A percentile compares a stretch with the other conserved stretches of the same genome.
phyloP scores from a whole-genome alignment of 2,113 vertebrate genomes.

The Oryzias melastigma region DNA sequence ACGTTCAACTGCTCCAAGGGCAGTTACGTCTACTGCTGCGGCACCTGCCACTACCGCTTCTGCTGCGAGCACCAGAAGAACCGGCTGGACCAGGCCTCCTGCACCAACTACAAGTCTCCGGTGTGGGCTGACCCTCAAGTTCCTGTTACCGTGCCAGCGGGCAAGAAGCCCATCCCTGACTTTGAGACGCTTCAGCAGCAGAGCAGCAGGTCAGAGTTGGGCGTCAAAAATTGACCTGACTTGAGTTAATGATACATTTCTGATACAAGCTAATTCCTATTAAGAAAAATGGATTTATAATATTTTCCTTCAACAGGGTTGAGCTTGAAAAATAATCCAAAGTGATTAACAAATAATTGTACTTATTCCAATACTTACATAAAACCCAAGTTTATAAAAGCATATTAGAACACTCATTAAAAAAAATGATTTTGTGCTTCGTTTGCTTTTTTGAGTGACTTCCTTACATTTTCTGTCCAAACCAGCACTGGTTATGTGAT shows the following conservation, averaged over 20 bases:
- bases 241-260: no score
- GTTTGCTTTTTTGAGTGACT: neutral
- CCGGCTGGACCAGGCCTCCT: conserved; percentile 86
- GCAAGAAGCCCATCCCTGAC: conserved; percentile 72
- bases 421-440: neutral
- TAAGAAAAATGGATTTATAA: no score
- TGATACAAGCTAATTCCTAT: no score
- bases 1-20: conserved; percentile 89
- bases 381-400: neutral
- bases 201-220: conserved; percentile 69
- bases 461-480: accelerated
- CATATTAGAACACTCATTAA: neutral
- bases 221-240: no score
- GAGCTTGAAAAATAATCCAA: no score
- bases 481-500: conserved; percentile 87
- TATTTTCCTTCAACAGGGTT: no score
- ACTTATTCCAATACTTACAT: neutral
- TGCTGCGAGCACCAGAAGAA: conserved; percentile 88
- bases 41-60: conserved; percentile 91
- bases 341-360: no score
- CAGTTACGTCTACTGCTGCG: conserved; percentile 90
- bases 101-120: conserved; percentile 85
- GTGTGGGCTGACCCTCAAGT: conserved; percentile 82
- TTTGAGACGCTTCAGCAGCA: conserved; percentile 78
- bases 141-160: conserved; percentile 64